Base-by-base conservation (phyloP, 2,113 vertebrate species). In the Coptodon rendalli region DNA sequence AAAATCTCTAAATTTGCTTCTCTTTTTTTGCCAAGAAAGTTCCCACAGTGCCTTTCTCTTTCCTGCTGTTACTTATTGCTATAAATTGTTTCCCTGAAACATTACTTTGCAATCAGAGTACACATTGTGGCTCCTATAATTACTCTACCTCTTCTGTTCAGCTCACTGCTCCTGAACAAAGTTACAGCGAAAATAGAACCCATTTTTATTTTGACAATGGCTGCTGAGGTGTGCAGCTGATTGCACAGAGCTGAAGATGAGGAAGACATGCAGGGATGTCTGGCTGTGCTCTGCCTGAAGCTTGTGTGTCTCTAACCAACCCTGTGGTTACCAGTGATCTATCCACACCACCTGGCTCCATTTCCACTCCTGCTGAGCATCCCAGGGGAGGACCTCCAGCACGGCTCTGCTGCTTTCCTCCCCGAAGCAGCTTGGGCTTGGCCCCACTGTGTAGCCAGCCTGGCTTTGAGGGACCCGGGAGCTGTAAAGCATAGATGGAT, bases 81-180 rank as follows among this genome's bases (percentile, higher is more conserved):
- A 24, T 82, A 82, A 87, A 83, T 82, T 87, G 89, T 87, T 86
- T 81, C 50, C 79, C 85, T 54, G 68, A 87, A 92, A 93, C 87
- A 82, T 89, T 90, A 87, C 54, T 91, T 90, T 89, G 88, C 92
- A 95, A 93, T 93, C 92, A 89, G 80, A 86, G 86, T n/a, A 83
- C 84, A 89, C 92, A 84, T 89, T 91, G 83, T 38, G 79, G 50
- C 86, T 92, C 54, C 88, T 86, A 79, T 94, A 94, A 93, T 95
- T 93, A 93, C 87, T 90, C 89, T 83, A 86, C 87, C 89, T 90
- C 88, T 68, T 89, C 79, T 87, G 83, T 71, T 93, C 92, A 86
- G 89, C 90, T 91, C 85, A 27, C 87, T 91, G 91, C 88, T 91
- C 71, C 91, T 81, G 85, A 92, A 93, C 87, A 95, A 92, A 93